Evolutionary conservation across 2,888 invertebrate genomes (phyloP).

Genomic region (Nephrotoma flavescens): DNA sequence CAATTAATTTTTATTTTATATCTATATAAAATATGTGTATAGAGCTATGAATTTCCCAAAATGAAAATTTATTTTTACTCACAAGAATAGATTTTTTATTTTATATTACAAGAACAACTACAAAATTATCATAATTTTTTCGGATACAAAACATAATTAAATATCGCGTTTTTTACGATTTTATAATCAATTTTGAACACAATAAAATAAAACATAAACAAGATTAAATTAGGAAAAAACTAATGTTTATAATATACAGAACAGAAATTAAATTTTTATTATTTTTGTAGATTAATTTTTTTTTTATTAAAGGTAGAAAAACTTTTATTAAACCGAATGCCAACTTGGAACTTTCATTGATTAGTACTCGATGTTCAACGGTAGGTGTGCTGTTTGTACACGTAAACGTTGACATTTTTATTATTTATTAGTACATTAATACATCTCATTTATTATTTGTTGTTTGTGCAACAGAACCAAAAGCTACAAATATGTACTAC

Average conservation of each 20-base stretch:
- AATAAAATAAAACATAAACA: background rate
- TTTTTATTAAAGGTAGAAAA: background rate
- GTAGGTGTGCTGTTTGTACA: background rate
- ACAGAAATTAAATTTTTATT: background rate
- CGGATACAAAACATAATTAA: background rate
- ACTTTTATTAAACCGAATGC: slow-evolving; percentile 10
- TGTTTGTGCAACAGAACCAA: no score
- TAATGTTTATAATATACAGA: background rate
- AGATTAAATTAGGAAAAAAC: background rate
- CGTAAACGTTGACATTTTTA: background rate
- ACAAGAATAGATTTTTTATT: slow-evolving; percentile 1
- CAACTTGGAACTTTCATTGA: slow-evolving; percentile 18
- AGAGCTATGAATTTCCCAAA: background rate
- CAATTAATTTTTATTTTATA: background rate
- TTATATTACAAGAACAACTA: background rate
- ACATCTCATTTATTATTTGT: no score
- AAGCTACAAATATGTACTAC: no score
- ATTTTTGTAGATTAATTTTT: background rate
- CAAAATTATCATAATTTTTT: background rate
- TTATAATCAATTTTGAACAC: background rate
- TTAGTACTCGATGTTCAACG: background rate
- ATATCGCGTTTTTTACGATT: background rate
- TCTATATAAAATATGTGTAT: background rate
- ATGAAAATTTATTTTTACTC: background rate
- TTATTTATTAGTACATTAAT: background rate